Evolutionary conservation across 92 coral and sea anemone species (phyloP).

Genomic region (Galaxea fascicularis): DNA sequence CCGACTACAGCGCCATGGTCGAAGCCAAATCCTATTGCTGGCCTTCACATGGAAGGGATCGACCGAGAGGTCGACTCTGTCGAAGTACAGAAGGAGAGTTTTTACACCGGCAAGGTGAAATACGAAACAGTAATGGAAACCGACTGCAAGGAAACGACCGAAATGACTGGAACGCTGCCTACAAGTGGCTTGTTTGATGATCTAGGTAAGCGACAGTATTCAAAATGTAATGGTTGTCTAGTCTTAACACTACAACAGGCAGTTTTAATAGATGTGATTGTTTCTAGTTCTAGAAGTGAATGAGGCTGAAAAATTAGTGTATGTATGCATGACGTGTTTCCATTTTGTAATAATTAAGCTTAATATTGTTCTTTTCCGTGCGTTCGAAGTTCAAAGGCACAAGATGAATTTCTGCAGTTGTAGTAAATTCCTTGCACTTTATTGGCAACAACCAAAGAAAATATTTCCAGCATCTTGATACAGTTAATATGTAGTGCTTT

Average conservation of each 20-base stretch:
- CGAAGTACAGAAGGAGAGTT: slow-evolving; percentile 3
- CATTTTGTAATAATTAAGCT: no score
- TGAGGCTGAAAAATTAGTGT: no score
- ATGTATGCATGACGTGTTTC: no score
- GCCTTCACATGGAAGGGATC: slow-evolving; percentile 28
- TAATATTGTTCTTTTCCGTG: no score
- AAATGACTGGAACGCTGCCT: slow-evolving; percentile 23
- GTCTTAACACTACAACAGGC: background rate
- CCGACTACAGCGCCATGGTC: background rate
- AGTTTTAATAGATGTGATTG: no score
- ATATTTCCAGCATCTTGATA: no score
- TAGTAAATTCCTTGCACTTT: no score
- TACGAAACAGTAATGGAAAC: slow-evolving; percentile 57
- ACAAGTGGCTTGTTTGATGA: slow-evolving; percentile 70
- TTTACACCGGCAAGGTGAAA: slow-evolving; percentile 15
- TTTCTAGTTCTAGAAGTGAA: no score
- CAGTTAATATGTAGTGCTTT: no score
- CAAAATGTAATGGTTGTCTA: background rate
- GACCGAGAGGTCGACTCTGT: slow-evolving; percentile 12
- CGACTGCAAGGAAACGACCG: slow-evolving; percentile 19
- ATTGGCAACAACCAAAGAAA: no score
- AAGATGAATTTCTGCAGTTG: no score
- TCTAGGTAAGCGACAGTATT: slow-evolving; percentile 41
- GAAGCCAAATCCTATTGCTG: background rate
- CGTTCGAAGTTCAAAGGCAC: no score